Evolutionary conservation across 2,888 invertebrate species (phyloP).

Genomic region (Sylvicola fuscatus): DNA sequence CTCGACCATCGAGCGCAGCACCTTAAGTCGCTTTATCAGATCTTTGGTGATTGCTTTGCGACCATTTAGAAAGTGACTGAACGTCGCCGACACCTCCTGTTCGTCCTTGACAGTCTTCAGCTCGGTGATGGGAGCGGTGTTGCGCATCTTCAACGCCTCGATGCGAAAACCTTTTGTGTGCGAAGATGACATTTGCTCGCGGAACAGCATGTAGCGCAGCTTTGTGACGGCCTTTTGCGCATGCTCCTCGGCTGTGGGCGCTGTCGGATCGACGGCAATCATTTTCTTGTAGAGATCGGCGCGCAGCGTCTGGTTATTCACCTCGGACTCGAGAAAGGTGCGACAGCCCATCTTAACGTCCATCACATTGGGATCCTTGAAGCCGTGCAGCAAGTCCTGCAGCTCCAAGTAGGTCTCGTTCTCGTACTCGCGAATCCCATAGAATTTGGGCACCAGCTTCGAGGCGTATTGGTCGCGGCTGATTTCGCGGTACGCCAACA

Average conservation of each 20-base stretch:
- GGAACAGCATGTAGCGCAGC: slow-evolving; percentile 88
- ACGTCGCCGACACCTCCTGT: slow-evolving; percentile 49
- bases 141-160: slow-evolving; percentile 80
- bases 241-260: slow-evolving; percentile 72
- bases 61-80: slow-evolving; percentile 51
- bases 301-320: slow-evolving; percentile 65
- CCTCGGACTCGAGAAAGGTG: slow-evolving; percentile 91
- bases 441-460: slow-evolving; percentile 57
- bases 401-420: slow-evolving; percentile 82
- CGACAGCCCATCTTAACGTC: slow-evolving; percentile 95
- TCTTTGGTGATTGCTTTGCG: slow-evolving; percentile 42
- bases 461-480: slow-evolving; percentile 40
- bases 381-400: slow-evolving; percentile 80
- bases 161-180: slow-evolving; percentile 87
- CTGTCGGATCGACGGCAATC: slow-evolving; percentile 72
- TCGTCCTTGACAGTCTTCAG: slow-evolving; percentile 68
- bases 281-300: slow-evolving; percentile 88
- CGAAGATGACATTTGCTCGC: slow-evolving; percentile 84
- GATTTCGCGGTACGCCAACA: slow-evolving; percentile 58
- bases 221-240: slow-evolving; percentile 73
- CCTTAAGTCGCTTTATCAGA: slow-evolving; percentile 49
- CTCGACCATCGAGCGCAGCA: slow-evolving; percentile 61
- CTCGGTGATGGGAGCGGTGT: slow-evolving; percentile 65
- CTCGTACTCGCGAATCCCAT: slow-evolving; percentile 48
- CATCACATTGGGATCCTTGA: slow-evolving; percentile 84